Evolutionary conservation across 2,797 vertebrate genomes (phyloP), one percentile per base, ranked within the genome.

Genomic region (Anguilla megastoma): DNA sequence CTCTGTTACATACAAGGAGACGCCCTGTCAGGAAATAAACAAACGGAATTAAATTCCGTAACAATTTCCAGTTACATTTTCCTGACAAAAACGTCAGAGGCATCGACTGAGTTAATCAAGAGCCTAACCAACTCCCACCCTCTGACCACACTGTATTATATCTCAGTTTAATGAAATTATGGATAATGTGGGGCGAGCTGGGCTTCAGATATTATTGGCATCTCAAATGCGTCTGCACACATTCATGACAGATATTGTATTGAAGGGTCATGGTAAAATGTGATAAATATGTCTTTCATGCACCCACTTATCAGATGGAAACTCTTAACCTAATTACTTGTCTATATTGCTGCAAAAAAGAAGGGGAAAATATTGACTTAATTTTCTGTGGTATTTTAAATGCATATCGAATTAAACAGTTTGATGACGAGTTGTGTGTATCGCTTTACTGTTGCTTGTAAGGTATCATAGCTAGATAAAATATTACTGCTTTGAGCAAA

Each of bases 21-120:
- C 92, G 88, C 69, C 89, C 90, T 88, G 92, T 94, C 92, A 91
- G 76, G 91, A 92, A 93, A 92, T 91, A 87, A 93, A 94, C 63
- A 90, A 88, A 0, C 33, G 86, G 90, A 96, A 97, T 96, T 95
- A 92, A 95, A 97, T 97, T 96, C 95, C 93, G 89, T 89, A 83
- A 12, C 60, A 91, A 93, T 94, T 93, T 91, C 90, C 92, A 86
- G 91, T 92, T 91, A 92, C 94, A 91, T 92, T 92, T 94, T 92
- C 93, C 93, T 92, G 92, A 94, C 86, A 90, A 94, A 93, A 91
- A 92, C 92, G 86, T 91, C 90, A 87, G 41, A 85, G 86, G 82
- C 83, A 91, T 91, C 90, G 90, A 84, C 87, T 86, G 87, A 90
- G 88, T 92, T 88, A 80, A 90, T 92, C 89, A 85, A 87, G n/a